Evolutionary conservation across 1,140 invertebrate genomes (phyloP), one percentile per base, ranked within the genome.

Genomic region (Atta colombica): DNA sequence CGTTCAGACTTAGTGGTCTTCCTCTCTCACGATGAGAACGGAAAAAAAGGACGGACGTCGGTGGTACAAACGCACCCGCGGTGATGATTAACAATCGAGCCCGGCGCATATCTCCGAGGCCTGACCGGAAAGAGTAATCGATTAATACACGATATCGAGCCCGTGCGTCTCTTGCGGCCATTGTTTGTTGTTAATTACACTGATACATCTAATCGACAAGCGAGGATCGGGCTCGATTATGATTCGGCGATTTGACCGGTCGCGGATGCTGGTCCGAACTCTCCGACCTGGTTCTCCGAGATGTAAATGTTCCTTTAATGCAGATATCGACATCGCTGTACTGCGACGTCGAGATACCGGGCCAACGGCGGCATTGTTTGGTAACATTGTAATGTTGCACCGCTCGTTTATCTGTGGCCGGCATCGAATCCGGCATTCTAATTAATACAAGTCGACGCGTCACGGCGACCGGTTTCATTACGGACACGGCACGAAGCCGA

Each of bases 121-220:
- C 66, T 77, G 68, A 78, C 55, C 31, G 80, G 60, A 72, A 58
- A 78, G 81, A 75, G 85, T 91, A 91, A 91, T 91, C 90, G 90
- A 91, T 91, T 91, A 90, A 91, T 91, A 81, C 61, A 80, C 88
- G 90, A 91, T 91, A 91, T 81, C 88, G 65, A 86, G 49, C 66
- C 82, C 66, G 88, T 74, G 60, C 86, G 74, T 86, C 71, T 90
- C 55, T 81, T 88, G 80, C 77, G 68, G 88, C 88, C 85, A 91
- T 91, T 92, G 91, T 91, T 89, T 90, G 87, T 91, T 89, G 89
- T 91, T 92, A 92, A 92, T 92, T 92, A 92, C 87, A 85, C 85
- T 77, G 90, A 90, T 90, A 88, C 78, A 85, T 90, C 90, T 88
- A 89, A 87, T 68, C 82, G 87, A 84, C 77, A 66, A 80, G 77